phyloP scores from a whole-genome alignment of 2,797 vertebrate genomes.

The Emydoidea blandingii region DNA sequence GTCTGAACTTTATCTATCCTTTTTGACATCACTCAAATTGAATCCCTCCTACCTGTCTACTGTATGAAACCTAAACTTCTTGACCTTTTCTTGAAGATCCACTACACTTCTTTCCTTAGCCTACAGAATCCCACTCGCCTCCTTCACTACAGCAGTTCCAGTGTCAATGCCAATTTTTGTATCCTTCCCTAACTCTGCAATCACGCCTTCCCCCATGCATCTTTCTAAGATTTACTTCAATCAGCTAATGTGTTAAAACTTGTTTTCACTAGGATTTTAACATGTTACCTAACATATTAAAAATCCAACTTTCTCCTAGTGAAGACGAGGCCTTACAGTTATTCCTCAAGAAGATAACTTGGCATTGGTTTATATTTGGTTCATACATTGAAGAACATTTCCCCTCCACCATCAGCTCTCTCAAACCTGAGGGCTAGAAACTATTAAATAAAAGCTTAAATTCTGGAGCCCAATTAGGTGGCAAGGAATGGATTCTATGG shows the following conservation, averaged over 20 bases:
- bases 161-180: not conserved
- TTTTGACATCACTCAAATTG: not conserved
- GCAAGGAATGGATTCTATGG: fast-evolving
- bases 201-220: not conserved
- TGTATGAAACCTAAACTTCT: not conserved
- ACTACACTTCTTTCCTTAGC: not conserved
- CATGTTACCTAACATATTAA: not conserved
- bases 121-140: fast-evolving
- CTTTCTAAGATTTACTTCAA: too few species aligned
- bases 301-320: not conserved
- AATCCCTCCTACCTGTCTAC: not conserved
- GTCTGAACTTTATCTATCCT: not conserved
- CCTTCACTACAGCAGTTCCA: not conserved
- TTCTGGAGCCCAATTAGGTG: not conserved
- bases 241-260: too few species aligned
- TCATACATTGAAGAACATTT: not conserved
- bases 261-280: not conserved
- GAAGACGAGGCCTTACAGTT: not conserved
- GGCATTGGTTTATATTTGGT: not conserved
- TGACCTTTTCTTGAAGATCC: not conserved
- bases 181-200: fast-evolving
- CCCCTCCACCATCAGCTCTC: fast-evolving
- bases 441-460: not conserved
- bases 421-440: fast-evolving
- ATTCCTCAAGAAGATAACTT: not conserved